These are phyloP conservation scores for Thalassarche chlororhynchos DNA, from an alignment of 2,113 vertebrate species.

Conservation along the genomic window DNA sequence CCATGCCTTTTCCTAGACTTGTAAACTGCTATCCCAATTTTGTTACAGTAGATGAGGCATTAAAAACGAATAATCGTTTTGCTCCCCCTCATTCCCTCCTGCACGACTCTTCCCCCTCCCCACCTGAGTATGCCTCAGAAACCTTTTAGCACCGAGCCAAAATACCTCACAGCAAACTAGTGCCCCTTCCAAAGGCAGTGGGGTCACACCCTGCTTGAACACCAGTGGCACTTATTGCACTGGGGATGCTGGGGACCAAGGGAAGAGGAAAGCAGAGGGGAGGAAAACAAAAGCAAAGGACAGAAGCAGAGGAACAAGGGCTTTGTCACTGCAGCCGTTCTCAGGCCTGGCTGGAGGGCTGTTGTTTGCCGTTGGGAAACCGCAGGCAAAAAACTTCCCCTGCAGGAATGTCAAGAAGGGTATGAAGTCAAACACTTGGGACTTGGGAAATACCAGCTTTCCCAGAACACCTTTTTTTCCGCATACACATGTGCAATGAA, in stretches of 20 bases:
- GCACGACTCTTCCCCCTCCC: background rate
- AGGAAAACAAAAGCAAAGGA: background rate
- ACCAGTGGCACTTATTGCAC: background rate
- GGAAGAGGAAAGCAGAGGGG: background rate
- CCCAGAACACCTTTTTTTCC: background rate
- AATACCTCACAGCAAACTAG: background rate
- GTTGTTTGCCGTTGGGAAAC: background rate
- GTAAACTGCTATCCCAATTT: background rate
- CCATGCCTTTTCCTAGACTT: background rate
- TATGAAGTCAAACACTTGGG: background rate
- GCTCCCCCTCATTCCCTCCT: background rate
- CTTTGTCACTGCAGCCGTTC: background rate
- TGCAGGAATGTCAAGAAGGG: background rate
- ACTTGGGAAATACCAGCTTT: background rate
- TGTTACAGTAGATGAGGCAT: constrained; percentile 7
- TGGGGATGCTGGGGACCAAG: background rate
- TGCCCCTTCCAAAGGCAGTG: background rate
- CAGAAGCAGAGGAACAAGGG: background rate
- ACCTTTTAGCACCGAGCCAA: background rate
- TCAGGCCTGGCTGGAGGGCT: background rate
- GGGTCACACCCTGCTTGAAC: background rate
- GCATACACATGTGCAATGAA: background rate
- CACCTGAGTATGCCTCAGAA: background rate
- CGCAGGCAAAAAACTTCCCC: background rate
- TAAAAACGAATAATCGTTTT: background rate